phyloP scores from a whole-genome alignment of 2,113 vertebrate genomes.

The Aplodontia rufa region DNA sequence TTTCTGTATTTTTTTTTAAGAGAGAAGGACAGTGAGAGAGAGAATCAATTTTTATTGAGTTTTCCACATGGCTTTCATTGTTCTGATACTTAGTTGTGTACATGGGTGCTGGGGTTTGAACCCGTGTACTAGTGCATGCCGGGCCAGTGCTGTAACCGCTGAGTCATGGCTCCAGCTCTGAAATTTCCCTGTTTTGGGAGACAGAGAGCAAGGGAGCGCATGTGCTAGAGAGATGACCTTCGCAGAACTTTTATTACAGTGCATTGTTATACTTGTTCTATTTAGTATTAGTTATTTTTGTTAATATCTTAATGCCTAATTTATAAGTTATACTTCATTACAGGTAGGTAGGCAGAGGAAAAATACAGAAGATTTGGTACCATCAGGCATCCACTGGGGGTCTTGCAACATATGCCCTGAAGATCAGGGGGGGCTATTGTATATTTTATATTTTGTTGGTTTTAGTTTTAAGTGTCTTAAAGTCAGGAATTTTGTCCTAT shows the following conservation, averaged over 20 bases:
- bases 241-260: background rate
- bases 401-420: no score
- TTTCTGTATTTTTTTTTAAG: background rate
- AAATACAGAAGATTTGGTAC: background rate
- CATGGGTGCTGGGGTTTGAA: no score
- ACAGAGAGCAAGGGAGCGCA: no score
- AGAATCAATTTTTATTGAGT: no score
- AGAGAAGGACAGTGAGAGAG: background rate
- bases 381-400: background rate
- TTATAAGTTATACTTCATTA: background rate
- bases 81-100: no score
- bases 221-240: background rate
- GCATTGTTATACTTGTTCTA: background rate
- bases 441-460: background rate
- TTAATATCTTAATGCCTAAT: background rate
- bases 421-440: background rate
- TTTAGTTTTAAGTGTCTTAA: background rate
- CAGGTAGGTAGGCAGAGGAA: no score
- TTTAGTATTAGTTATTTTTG: background rate
- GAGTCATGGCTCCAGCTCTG: no score
- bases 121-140: no score
- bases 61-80: no score
- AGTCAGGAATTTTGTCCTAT: constrained; percentile 16
- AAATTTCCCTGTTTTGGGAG: no score
- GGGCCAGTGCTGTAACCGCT: no score